These are phyloP conservation scores for Blastobasis adustella DNA, from an alignment of 2,888 invertebrate genomes.

Conservation along the genomic window DNA sequence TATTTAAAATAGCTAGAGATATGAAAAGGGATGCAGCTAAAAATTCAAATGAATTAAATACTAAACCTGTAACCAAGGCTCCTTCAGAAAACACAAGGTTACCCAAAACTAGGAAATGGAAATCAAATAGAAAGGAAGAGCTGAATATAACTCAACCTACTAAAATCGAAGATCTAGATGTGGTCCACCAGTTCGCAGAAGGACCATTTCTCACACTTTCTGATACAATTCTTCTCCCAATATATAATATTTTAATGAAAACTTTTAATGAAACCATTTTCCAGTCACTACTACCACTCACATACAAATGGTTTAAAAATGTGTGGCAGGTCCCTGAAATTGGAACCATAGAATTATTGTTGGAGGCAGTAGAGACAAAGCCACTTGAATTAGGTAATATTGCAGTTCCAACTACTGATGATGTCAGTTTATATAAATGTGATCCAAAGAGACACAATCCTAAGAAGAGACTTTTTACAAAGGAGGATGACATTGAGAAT, in stretches of 20 bases:
- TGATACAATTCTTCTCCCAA: conserved; percentile 86
- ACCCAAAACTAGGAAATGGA: conserved; percentile 64
- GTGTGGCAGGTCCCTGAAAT: conserved; percentile 32
- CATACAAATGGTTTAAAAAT: conserved; percentile 77
- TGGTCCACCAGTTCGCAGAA: conserved; percentile 86
- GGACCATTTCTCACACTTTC: conserved; percentile 88
- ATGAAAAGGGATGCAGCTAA: conserved; percentile 45
- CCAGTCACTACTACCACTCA: conserved; percentile 73
- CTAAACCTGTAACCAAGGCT: background rate
- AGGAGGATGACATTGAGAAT: conserved; percentile 82
- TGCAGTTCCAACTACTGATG: conserved; percentile 63
- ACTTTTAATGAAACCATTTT: conserved; percentile 44
- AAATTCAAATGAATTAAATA: conserved; percentile 9
- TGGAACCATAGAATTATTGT: conserved; percentile 18
- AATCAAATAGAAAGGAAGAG: conserved; percentile 53
- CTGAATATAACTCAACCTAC: conserved; percentile 51
- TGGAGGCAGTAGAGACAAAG: conserved; percentile 21
- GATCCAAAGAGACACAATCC: conserved; percentile 86
- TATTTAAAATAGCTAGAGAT: conserved; percentile 82
- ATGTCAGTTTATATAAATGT: conserved; percentile 84
- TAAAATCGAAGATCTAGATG: conserved; percentile 64
- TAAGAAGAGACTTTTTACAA: conserved; percentile 82
- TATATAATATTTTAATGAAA: conserved; percentile 77
- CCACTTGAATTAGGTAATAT: conserved; percentile 22
- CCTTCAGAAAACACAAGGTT: conserved; percentile 26